Percentiles rank a stretch among this genome's conserved stretches.
Evolutionary conservation across 2,888 invertebrate species (phyloP).

Genomic region (Cosmia trapezina): DNA sequence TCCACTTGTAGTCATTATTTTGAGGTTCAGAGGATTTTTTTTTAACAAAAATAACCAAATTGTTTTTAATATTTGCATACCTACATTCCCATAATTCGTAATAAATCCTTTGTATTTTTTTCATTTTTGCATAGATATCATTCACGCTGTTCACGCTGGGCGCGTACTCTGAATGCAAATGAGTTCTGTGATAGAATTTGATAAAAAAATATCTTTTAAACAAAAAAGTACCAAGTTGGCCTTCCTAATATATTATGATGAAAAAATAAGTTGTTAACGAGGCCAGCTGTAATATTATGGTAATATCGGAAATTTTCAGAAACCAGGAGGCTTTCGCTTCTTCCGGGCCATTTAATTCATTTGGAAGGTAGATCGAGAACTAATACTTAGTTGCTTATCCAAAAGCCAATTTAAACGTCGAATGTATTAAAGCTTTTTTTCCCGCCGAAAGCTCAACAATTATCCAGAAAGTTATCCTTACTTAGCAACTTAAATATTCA

Average conservation of each 20-base stretch:
- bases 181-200: conserved; percentile 79
- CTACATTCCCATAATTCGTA: conserved; percentile 48
- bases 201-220: conserved; percentile 77
- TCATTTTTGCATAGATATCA: conserved; percentile 67
- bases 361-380: conserved; percentile 3
- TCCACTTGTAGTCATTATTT: neutral
- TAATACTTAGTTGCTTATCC: conserved; percentile 5
- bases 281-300: conserved; percentile 50
- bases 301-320: conserved; percentile 15
- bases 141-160: conserved; percentile 71
- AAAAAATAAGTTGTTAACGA: conserved; percentile 73
- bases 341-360: conserved; percentile 15
- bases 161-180: conserved; percentile 77
- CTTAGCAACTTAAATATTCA: neutral
- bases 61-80: too few species aligned
- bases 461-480: neutral
- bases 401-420: neutral
- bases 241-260: conserved; percentile 58
- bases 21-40: neutral
- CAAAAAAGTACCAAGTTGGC: conserved; percentile 74
- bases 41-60: too few species aligned
- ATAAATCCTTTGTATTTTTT: conserved; percentile 40
- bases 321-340: conserved; percentile 12
- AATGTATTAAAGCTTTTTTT: conserved; percentile 1
- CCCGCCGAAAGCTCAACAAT: neutral